These are phyloP conservation scores for Anastrepha ludens DNA, from an alignment of 1,140 invertebrate genomes.

Conservation along the genomic window DNA sequence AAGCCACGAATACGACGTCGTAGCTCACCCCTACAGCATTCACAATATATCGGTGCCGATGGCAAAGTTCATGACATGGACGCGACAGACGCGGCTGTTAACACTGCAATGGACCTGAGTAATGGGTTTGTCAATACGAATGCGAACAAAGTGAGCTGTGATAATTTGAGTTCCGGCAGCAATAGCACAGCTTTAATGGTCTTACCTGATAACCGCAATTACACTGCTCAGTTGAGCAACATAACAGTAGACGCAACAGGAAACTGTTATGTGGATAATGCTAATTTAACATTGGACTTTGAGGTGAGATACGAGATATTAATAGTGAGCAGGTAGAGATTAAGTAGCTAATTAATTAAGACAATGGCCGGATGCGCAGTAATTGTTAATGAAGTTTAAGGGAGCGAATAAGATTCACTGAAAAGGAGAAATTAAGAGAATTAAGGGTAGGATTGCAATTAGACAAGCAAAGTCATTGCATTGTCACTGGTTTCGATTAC, in stretches of 20 bases:
- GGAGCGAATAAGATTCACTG: too few species aligned
- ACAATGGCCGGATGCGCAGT: too few species aligned
- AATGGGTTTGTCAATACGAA: background rate
- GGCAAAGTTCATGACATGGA: background rate
- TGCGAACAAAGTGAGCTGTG: slow-evolving; percentile 38
- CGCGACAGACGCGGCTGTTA: background rate
- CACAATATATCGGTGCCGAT: background rate
- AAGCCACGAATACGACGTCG: slow-evolving; percentile 64
- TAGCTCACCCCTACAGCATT: slow-evolving; percentile 66
- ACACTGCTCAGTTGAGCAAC: slow-evolving; percentile 46
- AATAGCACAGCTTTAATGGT: slow-evolving; percentile 63
- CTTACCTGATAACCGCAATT: slow-evolving; percentile 50
- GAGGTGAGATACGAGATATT: slow-evolving; percentile 1
- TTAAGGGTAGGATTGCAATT: too few species aligned
- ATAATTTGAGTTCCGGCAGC: slow-evolving; percentile 40
- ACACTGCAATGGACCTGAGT: background rate
- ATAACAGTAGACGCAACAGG: background rate
- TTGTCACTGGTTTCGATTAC: too few species aligned
- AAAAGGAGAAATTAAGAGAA: too few species aligned
- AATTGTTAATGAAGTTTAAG: too few species aligned
- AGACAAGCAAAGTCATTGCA: too few species aligned
- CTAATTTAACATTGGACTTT: slow-evolving; percentile 36
- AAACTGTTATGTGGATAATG: slow-evolving; percentile 28
- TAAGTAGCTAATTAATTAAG: too few species aligned
- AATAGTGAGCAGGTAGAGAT: background rate